Evolutionary conservation across 2,113 vertebrate species (phyloP).

Genomic region (Poeciliopsis retropinna): DNA sequence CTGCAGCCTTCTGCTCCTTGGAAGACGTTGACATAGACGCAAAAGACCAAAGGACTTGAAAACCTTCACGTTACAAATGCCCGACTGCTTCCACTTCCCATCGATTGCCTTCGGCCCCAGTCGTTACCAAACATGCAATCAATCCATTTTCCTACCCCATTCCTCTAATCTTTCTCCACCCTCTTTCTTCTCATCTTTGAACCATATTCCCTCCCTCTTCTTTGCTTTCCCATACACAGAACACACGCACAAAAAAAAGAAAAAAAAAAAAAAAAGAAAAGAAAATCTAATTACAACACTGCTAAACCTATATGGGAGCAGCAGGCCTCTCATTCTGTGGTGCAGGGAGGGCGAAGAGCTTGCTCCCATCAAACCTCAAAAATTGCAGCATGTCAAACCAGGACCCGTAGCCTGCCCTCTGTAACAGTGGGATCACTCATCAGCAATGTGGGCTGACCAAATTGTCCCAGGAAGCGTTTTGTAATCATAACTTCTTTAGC

Average conservation of each 20-base stretch:
- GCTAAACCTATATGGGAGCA: conserved; percentile 66
- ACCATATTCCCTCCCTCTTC: conserved; percentile 43
- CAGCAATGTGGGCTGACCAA: conserved; percentile 46
- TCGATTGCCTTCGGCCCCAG: conserved; percentile 24
- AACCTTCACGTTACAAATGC: conserved; percentile 38
- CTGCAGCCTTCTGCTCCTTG: conserved; percentile 15
- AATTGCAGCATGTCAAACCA: conserved; percentile 68
- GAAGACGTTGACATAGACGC: conserved; percentile 11
- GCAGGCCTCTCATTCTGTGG: conserved; percentile 72
- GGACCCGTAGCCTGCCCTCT: conserved; percentile 43
- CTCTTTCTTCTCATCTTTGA: conserved; percentile 38
- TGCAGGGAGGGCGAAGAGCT: conserved; percentile 65
- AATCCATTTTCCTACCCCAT: conserved; percentile 36
- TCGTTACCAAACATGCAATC: conserved; percentile 39
- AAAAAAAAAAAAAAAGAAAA: too few species aligned
- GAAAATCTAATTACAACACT: conserved; percentile 75
- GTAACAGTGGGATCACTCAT: conserved; percentile 61
- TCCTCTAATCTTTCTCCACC: conserved; percentile 56
- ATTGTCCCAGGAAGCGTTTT: conserved; percentile 60
- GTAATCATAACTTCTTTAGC: conserved; percentile 58
- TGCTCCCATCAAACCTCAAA: conserved; percentile 75
- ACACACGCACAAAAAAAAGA: conserved; percentile 12
- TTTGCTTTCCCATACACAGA: conserved; percentile 53
- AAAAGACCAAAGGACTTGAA: conserved; percentile 10
- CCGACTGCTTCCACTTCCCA: conserved; percentile 8